Evolutionary conservation across 2,888 invertebrate genomes (phyloP), one percentile per base, ranked within the genome.

Genomic region (Drosophila algonquin): DNA sequence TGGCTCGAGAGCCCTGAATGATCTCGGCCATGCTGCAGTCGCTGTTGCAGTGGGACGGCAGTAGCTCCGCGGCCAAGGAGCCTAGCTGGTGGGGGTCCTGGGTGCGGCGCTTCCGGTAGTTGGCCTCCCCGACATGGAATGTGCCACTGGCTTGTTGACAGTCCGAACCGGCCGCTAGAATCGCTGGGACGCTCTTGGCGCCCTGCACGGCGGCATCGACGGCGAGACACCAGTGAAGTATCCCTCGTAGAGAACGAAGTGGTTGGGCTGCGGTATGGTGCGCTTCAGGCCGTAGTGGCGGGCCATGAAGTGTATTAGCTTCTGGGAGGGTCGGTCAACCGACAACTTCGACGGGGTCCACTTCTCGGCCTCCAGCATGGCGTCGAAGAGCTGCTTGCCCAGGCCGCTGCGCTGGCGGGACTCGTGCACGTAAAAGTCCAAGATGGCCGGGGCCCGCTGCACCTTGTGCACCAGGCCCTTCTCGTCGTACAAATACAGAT

Each of bases 351-450:
- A 93, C 0, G 96, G 95, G 50, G 91, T 90, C n/a, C 94, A 92
- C 53, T 94, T 93, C 91, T 95, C 94, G 68, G 95, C 95, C 95
- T 96, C 91, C 63, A 94, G 92, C 98, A 98, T 97, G 88, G 94
- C 93, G 74, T 98, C 96, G 92, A 97, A 98, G 9, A 99, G 93
- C 54, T 93, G 91, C 85, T 95, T 95, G 0, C 98, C 98, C 90
- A 95, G 94, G 2, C 98, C 98, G 90, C 94, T 94, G 52, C 98
- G 94, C 93, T 98, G 98, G 50, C 94, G 93, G 1, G 95, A 94
- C 90, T 95, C 95, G 88, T 96, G 94, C 14, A 98, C 94, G 92
- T 96, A 99, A 93, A 99, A 98, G 92, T 99, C 98, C 35, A 99
- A 94, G 58, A 98, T 94, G 92, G 98, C 98, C 7, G 96, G 93